Conservation (phyloP, 2,888 invertebrate genomes). For the Dorcus hopei region DNA sequence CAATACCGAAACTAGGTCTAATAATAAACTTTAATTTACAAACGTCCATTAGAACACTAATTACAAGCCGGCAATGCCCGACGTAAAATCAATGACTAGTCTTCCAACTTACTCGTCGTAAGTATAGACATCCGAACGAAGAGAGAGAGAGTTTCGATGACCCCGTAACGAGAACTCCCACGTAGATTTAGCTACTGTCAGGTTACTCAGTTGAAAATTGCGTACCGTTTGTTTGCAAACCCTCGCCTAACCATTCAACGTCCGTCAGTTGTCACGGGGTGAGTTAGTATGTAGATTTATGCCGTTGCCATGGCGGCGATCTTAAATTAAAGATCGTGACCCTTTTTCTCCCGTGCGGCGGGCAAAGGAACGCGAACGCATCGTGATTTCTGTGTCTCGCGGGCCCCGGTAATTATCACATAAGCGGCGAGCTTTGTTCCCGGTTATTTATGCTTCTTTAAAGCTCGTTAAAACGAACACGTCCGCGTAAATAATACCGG, state of each 20-base stretch:
- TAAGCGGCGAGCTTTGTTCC: background rate
- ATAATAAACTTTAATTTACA: too few species aligned
- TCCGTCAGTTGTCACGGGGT: conserved; percentile 17
- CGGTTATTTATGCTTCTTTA: background rate
- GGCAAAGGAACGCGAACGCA: background rate
- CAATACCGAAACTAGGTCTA: too few species aligned
- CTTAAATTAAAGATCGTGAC: background rate
- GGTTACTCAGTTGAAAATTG: conserved; percentile 14
- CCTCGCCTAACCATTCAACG: conserved; percentile 15
- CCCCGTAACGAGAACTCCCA: conserved; percentile 1
- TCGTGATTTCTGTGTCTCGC: background rate
- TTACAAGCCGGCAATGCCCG: too few species aligned
- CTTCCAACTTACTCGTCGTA: too few species aligned
- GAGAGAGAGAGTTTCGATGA: background rate
- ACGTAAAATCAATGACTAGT: too few species aligned
- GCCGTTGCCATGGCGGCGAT: conserved; percentile 3
- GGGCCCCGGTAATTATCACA: too few species aligned
- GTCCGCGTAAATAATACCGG: background rate
- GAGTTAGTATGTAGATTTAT: conserved; percentile 10
- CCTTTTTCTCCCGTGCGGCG: background rate
- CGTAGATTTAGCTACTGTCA: conserved; percentile 14
- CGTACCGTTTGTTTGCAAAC: conserved; percentile 14
- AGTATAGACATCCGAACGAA: too few species aligned
- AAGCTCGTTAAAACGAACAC: background rate
- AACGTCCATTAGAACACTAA: too few species aligned